A percentile compares a stretch with the other conserved stretches of the same genome.
Evolutionary conservation across 1,140 invertebrate species (phyloP).

Genomic region (Oscheius sp.): DNA sequence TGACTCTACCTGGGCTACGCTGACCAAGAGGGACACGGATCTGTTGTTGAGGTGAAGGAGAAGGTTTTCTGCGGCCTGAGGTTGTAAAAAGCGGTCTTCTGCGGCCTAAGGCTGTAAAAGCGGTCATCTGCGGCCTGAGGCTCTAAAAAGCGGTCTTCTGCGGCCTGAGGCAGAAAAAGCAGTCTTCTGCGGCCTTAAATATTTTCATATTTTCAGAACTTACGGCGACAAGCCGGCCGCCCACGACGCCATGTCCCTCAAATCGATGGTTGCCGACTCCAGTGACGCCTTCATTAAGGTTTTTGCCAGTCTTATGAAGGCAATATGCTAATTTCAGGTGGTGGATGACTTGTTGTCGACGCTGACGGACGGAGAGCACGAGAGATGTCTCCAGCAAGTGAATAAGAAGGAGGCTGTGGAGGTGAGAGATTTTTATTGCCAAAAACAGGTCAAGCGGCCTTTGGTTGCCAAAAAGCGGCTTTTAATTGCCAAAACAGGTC

Average conservation of each 20-base stretch:
- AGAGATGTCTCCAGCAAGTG: conserved; percentile 13
- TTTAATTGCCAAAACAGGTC: conserved; percentile 17
- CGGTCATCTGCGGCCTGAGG: too few relatives aligned
- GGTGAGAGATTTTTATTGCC: conserved; percentile 22
- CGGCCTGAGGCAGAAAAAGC: too few relatives aligned
- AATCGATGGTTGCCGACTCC: conserved; percentile 11
- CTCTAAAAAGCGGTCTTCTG: too few relatives aligned
- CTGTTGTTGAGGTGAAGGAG: conserved; percentile 72
- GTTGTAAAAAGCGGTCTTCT: too few relatives aligned
- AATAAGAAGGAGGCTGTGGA: not conserved
- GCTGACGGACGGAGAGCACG: conserved; percentile 78
- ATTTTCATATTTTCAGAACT: conserved; percentile 63
- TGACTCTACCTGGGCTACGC: conserved; percentile 88
- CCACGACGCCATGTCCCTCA: conserved; percentile 72
- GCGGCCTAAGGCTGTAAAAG: too few relatives aligned
- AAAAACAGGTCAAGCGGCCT: conserved; percentile 10
- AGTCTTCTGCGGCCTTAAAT: not conserved
- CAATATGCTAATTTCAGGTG: conserved; percentile 13
- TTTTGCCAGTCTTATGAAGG: conserved; percentile 8
- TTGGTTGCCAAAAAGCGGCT: conserved; percentile 19
- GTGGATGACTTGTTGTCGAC: conserved; percentile 80
- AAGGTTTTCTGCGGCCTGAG: too few relatives aligned
- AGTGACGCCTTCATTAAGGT: conserved; percentile 8
- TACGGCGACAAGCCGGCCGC: conserved; percentile 84
- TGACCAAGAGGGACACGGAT: conserved; percentile 88